These are phyloP conservation scores for Sepiola atlantica DNA, from an alignment of 2,888 invertebrate genomes.

Conservation along the genomic window DNA sequence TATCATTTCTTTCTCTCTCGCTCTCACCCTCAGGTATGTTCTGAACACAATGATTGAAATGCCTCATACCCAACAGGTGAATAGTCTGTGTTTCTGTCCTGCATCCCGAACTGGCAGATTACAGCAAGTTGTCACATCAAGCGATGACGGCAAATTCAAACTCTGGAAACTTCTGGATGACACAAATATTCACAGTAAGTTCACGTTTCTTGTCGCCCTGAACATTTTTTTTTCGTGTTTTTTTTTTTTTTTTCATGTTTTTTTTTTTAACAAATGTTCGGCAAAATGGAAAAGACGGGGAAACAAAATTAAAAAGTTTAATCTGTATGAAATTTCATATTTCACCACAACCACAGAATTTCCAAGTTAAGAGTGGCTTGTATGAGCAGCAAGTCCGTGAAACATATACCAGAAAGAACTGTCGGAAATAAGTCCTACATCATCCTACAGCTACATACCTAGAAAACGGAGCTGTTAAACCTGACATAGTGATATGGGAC, in stretches of 20 bases:
- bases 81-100: slow-evolving; percentile 24
- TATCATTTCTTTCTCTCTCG: background rate
- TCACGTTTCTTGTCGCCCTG: background rate
- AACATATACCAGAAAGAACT: too few relatives aligned
- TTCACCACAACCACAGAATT: too few relatives aligned
- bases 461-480: too few relatives aligned
- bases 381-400: too few relatives aligned
- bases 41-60: slow-evolving; percentile 17
- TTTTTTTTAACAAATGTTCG: too few relatives aligned
- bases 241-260: background rate
- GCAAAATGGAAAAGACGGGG: too few relatives aligned
- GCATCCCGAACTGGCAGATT: background rate
- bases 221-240: background rate
- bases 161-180: slow-evolving; percentile 81
- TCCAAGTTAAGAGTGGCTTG: too few relatives aligned
- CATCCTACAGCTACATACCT: too few relatives aligned
- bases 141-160: slow-evolving; percentile 82
- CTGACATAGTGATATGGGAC: too few relatives aligned
- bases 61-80: background rate
- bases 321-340: too few relatives aligned
- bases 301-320: too few relatives aligned
- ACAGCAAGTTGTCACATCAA: slow-evolving; percentile 79
- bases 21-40: background rate
- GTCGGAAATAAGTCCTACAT: too few relatives aligned
- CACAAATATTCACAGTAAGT: slow-evolving; percentile 75